Base-by-base conservation (phyloP, 2,888 invertebrate species). In the Syritta pipiens region DNA sequence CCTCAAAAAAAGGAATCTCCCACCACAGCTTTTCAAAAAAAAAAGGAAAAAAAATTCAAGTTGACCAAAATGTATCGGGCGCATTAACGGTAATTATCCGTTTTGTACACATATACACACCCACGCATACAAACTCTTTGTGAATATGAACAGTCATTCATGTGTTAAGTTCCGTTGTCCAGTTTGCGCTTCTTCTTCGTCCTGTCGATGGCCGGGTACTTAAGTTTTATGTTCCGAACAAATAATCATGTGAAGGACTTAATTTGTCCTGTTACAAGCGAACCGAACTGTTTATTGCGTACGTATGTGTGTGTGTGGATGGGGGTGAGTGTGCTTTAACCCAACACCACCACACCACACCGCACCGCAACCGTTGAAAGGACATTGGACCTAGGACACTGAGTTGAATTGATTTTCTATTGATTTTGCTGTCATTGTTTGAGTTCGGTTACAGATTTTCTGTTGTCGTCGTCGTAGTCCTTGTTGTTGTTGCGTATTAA, bases 221-320 rank as follows among this genome's bases (percentile, higher is more conserved):
- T 76, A 30, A 57, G 69, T 69, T 76, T 76, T 69, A 76, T 76
- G 63, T 57, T 53, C n/a, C 57, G 44, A 76, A 57, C 69, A 76
- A 76, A 76, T 69, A 76, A 71, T 76, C 69, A 76, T 76, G 76
- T 59, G 63, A 53, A 76, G 76, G 63, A 76, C 76, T 76, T 76
- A 76, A 76, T 76, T 69, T 71, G 76, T 63, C 57, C 49, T 12
- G 35, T 46, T 20, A 51, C 69, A 60, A n/a, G n/a, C n/a, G n/a
- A n/a, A n/a, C n/a, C n/a, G n/a, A n/a, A n/a, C n/a, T n/a, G n/a
- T n/a, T n/a, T n/a, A n/a, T n/a, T n/a, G n/a, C n/a, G n/a, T n/a
- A n/a, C n/a, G n/a, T n/a, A n/a, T n/a, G n/a, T n/a, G n/a, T n/a
- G n/a, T n/a, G n/a, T n/a, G n/a, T n/a, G n/a, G n/a, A n/a, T n/a